Percentiles rank a stretch among this genome's conserved stretches.
Evolutionary conservation across 2,888 invertebrate genomes (phyloP).

Genomic region (Rhodophaea formosa): DNA sequence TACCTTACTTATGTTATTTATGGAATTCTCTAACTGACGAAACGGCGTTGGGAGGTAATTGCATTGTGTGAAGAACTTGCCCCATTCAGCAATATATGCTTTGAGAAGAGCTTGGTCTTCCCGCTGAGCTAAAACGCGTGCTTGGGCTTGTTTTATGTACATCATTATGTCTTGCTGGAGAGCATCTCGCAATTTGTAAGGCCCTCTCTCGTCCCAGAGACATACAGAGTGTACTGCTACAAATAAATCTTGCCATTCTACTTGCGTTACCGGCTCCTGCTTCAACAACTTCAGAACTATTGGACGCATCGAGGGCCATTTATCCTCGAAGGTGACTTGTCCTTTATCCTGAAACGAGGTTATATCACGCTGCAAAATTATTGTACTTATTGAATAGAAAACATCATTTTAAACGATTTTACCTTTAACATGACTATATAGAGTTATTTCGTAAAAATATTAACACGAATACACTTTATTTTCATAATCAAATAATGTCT

Average conservation of each 20-base stretch:
- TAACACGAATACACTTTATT: constrained; percentile 34
- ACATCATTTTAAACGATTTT: neutral
- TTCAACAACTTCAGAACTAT: constrained; percentile 95
- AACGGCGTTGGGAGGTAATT: constrained; percentile 98
- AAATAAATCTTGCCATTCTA: constrained; percentile 99
- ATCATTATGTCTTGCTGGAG: constrained; percentile 95
- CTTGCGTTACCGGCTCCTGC: constrained; percentile 95
- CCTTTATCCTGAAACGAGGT: constrained; percentile 85
- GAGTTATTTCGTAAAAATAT: constrained; percentile 28
- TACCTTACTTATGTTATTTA: constrained; percentile 81
- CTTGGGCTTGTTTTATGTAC: constrained; percentile 96
- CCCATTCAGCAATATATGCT: constrained; percentile 99
- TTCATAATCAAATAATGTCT: constrained; percentile 35
- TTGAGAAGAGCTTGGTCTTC: constrained; percentile 97
- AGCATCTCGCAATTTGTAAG: constrained; percentile 91
- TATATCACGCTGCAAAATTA: constrained; percentile 6
- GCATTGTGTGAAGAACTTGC: constrained; percentile 98
- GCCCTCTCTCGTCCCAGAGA: constrained; percentile 98
- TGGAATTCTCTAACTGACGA: constrained; percentile 92
- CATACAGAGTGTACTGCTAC: constrained; percentile 97
- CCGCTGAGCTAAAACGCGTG: constrained; percentile 92
- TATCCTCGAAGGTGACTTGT: constrained; percentile 94
- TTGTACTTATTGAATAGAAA: neutral
- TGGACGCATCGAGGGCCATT: constrained; percentile 97
- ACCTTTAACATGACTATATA: constrained; percentile 56